Base-by-base conservation (phyloP, 1,140 invertebrate genomes). In the Pteromalus puparum region DNA sequence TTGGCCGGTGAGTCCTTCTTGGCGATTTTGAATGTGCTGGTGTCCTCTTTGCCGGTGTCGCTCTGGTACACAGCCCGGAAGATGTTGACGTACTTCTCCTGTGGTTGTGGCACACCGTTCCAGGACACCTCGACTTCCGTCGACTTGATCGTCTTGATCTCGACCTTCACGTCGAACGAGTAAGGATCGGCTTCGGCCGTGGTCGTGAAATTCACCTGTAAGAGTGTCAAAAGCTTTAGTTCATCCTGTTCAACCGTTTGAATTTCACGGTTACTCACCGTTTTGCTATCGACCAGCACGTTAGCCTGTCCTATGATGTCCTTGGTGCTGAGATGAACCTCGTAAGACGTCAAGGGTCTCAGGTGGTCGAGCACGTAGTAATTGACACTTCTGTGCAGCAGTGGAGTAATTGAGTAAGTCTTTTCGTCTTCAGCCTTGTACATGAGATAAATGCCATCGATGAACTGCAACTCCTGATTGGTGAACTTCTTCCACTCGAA, bases 71-170 rank as follows among this genome's bases (percentile, higher is more conserved):
- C 96, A 3, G 97, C 96, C 86, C 97, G 94, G 91, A 97, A 98
- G 86, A 98, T 97, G 87, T 97, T 96, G n/a, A 98, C 96, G 92
- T 96, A 98, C 89, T 98, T 97, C 87, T 98, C 97, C 86, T 97
- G 96, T 0, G 97, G 97, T 89, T 96, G 95, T 6, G 97, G 97
- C 0, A 98, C 95, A 9, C 97, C 97, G 74, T 93, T 95, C 96
- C 97, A 97, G 1, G 94, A 94, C 2, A 98, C 94, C 88, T 97
- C 96, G 1, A 97, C 95, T 24, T 95, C 96, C 53, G 95, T 95
- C 0, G 96, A 94, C 87, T 96, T 97, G 5, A 97, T 95, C 79
- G 95, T 94, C 34, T 95, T 95, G 0, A 97, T 95, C 85, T 96
- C 95, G 0, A 98, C 94, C 42, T 94, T 94, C 6, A 98, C 95